Evolutionary conservation across 2,113 vertebrate genomes (phyloP), one percentile per base, ranked within the genome.

Genomic region (Alligator sinensis): DNA sequence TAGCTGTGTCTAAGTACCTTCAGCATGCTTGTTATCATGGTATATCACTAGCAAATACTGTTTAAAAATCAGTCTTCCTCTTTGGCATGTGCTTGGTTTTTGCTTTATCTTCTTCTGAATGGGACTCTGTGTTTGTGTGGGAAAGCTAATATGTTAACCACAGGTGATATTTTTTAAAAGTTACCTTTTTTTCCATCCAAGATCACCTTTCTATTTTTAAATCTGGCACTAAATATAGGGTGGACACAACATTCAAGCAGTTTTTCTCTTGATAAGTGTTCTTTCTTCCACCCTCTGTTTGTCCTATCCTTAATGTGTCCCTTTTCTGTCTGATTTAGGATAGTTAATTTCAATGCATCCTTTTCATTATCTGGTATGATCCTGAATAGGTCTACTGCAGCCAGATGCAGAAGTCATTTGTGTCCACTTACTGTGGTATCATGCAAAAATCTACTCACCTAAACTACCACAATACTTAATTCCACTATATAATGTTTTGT

Each of bases 371-470:
- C 24, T 85, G 24, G 12, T 13, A 70, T 16, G 59, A 64, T 84
- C 63, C 60, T n/a, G 30, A 1, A 34, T 84, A 61, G 28, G 58
- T 34, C 55, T 80, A 61, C 11, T 76, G 21, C 22, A 77, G 34
- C 5, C 68, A 88, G 63, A 15, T n/a, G 12, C 55, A 68, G 27
- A 64, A 88, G 70, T 61, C n/a, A 28, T 66, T 74, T 30, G 25
- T 74, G 38, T 47, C 34, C 66, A 59, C 3, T 21, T 88, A 7
- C 47, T 74, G 16, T 27, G 77, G 59, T 38, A 75, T 5, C 4
- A 11, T 1, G 3, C 13, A 6, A 25, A 8, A 25, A 75, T 88
- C 47, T 88, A 38, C 0, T 0, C 66, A 30, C 2, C 19, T 80
- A 55, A 82, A 75, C 5, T 55, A 19, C 30, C 59, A 22, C 82